phyloP scores from a whole-genome alignment of 1,140 invertebrate species.

The Drosophila aff. region DNA sequence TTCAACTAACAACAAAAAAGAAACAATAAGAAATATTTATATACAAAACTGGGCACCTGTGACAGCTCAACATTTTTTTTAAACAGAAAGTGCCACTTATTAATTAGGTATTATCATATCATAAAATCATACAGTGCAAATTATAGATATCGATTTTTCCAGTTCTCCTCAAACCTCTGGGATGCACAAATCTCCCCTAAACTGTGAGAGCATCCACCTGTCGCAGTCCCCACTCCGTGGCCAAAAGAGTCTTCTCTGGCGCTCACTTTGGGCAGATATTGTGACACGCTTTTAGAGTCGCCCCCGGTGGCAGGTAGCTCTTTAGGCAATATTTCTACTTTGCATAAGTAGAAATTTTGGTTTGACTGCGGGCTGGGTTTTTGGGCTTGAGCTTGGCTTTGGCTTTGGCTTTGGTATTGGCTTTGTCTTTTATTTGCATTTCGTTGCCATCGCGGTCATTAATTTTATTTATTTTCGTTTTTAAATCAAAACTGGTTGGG shows the following conservation, averaged over 20 bases:
- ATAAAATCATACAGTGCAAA: no score
- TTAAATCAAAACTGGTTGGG: slow-evolving; percentile 71
- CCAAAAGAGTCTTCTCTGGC: slow-evolving; percentile 12
- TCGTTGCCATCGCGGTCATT: slow-evolving; percentile 78
- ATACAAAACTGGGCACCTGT: neutral
- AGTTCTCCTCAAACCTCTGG: no score
- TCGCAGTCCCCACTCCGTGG: neutral
- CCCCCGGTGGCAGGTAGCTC: slow-evolving; percentile 39
- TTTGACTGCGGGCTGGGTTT: slow-evolving; percentile 35
- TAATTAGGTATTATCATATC: no score
- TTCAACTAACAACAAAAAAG: no score
- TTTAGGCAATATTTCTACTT: slow-evolving; percentile 84
- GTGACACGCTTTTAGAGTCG: slow-evolving; percentile 82
- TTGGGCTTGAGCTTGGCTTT: slow-evolving; percentile 31
- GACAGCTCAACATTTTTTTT: neutral
- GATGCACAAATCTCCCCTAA: neutral
- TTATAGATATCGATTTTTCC: no score
- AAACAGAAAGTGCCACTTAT: no score
- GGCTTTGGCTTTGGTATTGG: slow-evolving; percentile 21
- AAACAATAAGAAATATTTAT: neutral
- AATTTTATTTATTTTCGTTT: slow-evolving; percentile 77
- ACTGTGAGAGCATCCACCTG: neutral
- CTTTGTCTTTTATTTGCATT: slow-evolving; percentile 77
- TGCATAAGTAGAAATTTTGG: slow-evolving; percentile 82
- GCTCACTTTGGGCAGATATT: slow-evolving; percentile 53